Percentiles rank a stretch among this genome's conserved stretches.
Conservation (phyloP, 2,888 invertebrate species). For the Acanthosepion lycidas region DNA sequence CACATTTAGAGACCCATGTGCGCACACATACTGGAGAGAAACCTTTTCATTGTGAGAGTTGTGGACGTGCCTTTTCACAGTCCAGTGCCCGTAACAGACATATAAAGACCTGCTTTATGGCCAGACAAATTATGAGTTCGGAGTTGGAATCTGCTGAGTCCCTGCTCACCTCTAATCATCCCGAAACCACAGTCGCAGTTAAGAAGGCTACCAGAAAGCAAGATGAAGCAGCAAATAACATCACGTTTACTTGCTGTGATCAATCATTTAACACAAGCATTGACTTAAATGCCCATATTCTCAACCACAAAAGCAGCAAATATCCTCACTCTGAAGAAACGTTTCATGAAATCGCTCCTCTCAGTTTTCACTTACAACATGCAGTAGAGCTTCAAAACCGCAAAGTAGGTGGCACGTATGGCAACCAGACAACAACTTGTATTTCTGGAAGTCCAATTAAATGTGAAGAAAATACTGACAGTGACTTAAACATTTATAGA, state of each 20-base stretch:
- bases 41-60: neutral
- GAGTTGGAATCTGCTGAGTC: neutral
- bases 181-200: neutral
- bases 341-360: neutral
- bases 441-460: neutral
- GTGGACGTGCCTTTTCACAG: constrained; percentile 44
- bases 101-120: constrained; percentile 35
- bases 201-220: neutral
- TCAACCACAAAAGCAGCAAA: neutral
- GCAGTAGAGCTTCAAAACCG: neutral
- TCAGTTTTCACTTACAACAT: neutral
- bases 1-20: constrained; percentile 25
- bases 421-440: neutral
- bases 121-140: neutral
- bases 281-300: neutral
- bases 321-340: neutral
- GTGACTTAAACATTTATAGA: neutral
- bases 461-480: neutral
- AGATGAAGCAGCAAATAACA: neutral
- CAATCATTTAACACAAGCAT: neutral
- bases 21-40: constrained; percentile 39
- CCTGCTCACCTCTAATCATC: neutral
- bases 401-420: neutral
- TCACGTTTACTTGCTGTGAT: constrained; percentile 34
- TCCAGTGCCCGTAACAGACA: constrained; percentile 44